A percentile compares a stretch with the other conserved stretches of the same genome.
phyloP scores from a whole-genome alignment of 37 sponge, comb jelly and placozoan genomes.

The Theonella swinhoei region DNA sequence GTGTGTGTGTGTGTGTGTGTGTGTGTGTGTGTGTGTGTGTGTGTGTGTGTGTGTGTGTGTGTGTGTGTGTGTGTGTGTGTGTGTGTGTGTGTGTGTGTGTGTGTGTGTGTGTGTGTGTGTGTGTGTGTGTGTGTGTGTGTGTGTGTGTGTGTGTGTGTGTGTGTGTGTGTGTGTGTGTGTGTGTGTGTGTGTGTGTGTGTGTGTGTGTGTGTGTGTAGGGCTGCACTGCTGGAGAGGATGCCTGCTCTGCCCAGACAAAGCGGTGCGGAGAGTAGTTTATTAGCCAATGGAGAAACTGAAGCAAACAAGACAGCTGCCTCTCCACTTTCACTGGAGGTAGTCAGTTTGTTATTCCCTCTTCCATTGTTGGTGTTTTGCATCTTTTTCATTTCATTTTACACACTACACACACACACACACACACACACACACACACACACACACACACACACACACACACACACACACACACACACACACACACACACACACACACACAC shows the following conservation, averaged over 20 bases:
- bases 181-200: background rate
- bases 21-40: too few relatives aligned
- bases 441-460: too few relatives aligned
- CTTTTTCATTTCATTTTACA: too few relatives aligned
- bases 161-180: background rate
- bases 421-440: too few relatives aligned
- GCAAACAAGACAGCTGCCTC: background rate
- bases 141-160: background rate
- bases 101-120: too few relatives aligned
- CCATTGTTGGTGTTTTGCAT: background rate
- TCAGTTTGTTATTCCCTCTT: background rate
- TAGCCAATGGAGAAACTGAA: background rate
- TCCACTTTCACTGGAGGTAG: background rate
- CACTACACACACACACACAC: too few relatives aligned
- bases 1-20: too few relatives aligned
- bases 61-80: too few relatives aligned
- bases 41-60: too few relatives aligned
- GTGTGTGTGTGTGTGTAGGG: constrained; percentile 18
- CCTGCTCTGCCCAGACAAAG: constrained; percentile 29
- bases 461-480: background rate
- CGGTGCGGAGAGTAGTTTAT: too few relatives aligned
- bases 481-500: constrained; percentile 15
- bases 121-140: background rate
- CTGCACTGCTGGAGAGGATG: constrained; percentile 90
- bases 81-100: too few relatives aligned